Evolutionary conservation across 2,113 vertebrate species (phyloP).

Genomic region (Vidua macroura): DNA sequence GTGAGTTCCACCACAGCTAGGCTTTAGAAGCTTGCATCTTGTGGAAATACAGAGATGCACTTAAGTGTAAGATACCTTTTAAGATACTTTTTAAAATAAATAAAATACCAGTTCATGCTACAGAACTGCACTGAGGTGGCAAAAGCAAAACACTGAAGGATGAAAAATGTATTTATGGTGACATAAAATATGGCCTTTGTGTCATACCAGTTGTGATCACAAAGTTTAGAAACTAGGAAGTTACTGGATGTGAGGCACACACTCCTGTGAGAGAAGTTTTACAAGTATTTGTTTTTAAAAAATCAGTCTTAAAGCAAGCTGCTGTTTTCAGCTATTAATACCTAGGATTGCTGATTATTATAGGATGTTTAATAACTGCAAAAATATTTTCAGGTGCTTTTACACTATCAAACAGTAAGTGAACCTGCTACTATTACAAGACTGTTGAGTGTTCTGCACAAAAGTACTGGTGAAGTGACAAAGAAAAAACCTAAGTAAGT

Average conservation of each 20-base stretch:
- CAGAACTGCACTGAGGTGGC: neutral
- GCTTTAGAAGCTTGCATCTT: neutral
- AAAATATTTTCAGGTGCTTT: conserved; percentile 79
- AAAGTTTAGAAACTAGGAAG: neutral
- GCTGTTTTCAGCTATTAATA: neutral
- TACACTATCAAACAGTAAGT: conserved; percentile 96
- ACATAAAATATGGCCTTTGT: neutral
- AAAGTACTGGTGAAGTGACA: conserved; percentile 93
- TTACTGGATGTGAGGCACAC: neutral
- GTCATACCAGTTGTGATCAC: neutral
- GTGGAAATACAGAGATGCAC: neutral
- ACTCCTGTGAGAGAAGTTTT: neutral
- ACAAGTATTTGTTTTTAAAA: neutral
- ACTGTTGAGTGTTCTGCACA: conserved; percentile 89
- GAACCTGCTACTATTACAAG: conserved; percentile 91
- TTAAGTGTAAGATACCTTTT: neutral
- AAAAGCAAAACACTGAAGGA: neutral
- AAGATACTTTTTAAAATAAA: neutral
- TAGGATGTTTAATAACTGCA: neutral
- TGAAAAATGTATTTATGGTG: neutral
- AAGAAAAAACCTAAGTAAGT: conserved; percentile 99
- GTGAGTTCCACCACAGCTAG: neutral
- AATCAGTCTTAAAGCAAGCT: neutral
- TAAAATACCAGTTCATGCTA: neutral
- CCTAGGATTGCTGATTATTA: neutral